These are phyloP conservation scores for Phalacrocorax pelagicus DNA, from an alignment of 2,113 vertebrate genomes.

Conservation along the genomic window DNA sequence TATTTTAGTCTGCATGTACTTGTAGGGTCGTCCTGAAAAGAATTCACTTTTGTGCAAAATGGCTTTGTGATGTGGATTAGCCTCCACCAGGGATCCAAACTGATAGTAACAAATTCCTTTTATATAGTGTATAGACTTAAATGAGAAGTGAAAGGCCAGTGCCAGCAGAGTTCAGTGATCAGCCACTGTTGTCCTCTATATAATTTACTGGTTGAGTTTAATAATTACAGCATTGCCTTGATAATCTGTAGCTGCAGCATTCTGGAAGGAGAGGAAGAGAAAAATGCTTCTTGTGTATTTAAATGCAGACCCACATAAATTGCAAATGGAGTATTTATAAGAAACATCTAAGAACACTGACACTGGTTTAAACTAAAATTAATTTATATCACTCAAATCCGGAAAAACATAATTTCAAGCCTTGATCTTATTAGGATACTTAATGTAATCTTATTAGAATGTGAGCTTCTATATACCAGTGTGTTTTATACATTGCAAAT, in stretches of 20 bases:
- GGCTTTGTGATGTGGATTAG: conserved; percentile 52
- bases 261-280: not conserved
- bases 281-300: not conserved
- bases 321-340: conserved; percentile 6
- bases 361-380: conserved; percentile 61
- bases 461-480: conserved; percentile 62
- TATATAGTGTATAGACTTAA: conserved; percentile 43
- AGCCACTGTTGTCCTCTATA: conserved; percentile 27
- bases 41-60: conserved; percentile 27
- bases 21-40: conserved; percentile 10
- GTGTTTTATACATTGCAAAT: conserved; percentile 59
- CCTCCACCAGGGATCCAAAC: conserved; percentile 48
- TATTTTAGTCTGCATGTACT: not conserved
- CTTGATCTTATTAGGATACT: conserved; percentile 67
- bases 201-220: conserved; percentile 46
- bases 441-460: conserved; percentile 68
- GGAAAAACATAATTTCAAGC: conserved; percentile 68
- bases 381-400: conserved; percentile 68
- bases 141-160: conserved; percentile 58
- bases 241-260: conserved; percentile 22
- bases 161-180: conserved; percentile 53
- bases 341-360: conserved; percentile 14
- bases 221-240: conserved; percentile 33
- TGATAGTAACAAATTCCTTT: conserved; percentile 51
- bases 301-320: conserved; percentile 24